These are phyloP conservation scores for Drosophila borborema DNA, from an alignment of 2,888 invertebrate species.

Conservation along the genomic window DNA sequence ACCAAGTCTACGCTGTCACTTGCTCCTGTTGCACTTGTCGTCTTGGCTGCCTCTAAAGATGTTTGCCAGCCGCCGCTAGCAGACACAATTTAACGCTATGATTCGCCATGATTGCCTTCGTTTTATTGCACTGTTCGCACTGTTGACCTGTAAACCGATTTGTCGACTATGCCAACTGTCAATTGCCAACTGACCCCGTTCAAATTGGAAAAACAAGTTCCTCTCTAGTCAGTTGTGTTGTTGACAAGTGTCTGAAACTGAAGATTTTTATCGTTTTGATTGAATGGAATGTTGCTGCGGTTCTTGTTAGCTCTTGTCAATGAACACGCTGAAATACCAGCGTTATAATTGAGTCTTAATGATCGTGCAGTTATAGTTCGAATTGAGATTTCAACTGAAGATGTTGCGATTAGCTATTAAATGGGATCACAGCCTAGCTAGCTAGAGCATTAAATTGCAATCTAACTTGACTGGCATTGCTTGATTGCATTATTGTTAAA, in stretches of 20 bases:
- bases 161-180: conserved; percentile 41
- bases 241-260: conserved; percentile 46
- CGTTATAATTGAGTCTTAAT: conserved; percentile 51
- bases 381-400: conserved; percentile 39
- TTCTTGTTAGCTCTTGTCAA: conserved; percentile 20
- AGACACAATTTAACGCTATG: conserved; percentile 25
- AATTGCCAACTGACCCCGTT: conserved; percentile 60
- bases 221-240: conserved; percentile 39
- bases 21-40: conserved; percentile 14
- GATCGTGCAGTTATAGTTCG: conserved; percentile 21
- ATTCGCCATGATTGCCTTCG: conserved; percentile 46
- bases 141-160: conserved; percentile 65
- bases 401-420: conserved; percentile 27
- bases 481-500: not conserved
- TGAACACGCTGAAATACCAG: conserved; percentile 33
- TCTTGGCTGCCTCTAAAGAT: conserved; percentile 15
- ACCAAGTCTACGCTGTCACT: not conserved
- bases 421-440: not conserved
- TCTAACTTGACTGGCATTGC: not conserved
- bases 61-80: not conserved
- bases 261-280: conserved; percentile 52
- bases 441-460: not conserved
- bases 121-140: conserved; percentile 34
- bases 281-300: conserved; percentile 45
- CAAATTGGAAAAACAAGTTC: conserved; percentile 54